Percentiles rank a stretch among this genome's conserved stretches.
phyloP scores from a whole-genome alignment of 2,113 vertebrate genomes.

The Pipa parva region DNA sequence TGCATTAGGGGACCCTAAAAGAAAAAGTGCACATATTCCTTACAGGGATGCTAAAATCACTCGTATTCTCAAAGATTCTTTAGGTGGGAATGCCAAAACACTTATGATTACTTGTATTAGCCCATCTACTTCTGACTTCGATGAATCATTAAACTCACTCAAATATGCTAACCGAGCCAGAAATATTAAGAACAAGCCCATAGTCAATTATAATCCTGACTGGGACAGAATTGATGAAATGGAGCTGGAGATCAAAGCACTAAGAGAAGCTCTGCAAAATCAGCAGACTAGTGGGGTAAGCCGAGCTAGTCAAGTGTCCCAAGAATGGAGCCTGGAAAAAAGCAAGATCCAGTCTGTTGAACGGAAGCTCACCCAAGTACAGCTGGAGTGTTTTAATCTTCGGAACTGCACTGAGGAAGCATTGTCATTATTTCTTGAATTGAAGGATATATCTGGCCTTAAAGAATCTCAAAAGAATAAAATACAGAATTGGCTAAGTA shows the following conservation, averaged over 20 bases:
- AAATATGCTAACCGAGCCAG: conserved; percentile 81
- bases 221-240: conserved; percentile 73
- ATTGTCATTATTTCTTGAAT: conserved; percentile 64
- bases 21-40: conserved; percentile 72
- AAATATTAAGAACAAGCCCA: conserved; percentile 76
- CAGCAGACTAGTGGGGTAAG: conserved; percentile 52
- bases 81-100: conserved; percentile 85
- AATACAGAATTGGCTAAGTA: conserved; percentile 71
- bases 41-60: conserved; percentile 89
- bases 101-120: conserved; percentile 86
- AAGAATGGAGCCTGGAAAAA: conserved; percentile 53
- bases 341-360: conserved; percentile 58
- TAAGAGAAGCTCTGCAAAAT: conserved; percentile 75
- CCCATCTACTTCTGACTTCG: conserved; percentile 74
- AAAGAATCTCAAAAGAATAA: conserved; percentile 58
- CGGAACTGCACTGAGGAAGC: conserved; percentile 70
- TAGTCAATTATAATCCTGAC: conserved; percentile 64
- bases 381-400: conserved; percentile 60
- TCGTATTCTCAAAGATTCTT: conserved; percentile 81
- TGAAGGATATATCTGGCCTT: conserved; percentile 54
- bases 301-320: conserved; percentile 50
- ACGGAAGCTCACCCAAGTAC: conserved; percentile 56
- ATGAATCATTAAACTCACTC: conserved; percentile 81
- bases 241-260: conserved; percentile 72
- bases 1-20: conserved; percentile 74